These are phyloP conservation scores for zebrafish (Danio rerio) DNA, from an alignment of 2,113 vertebrate species.

Conservation along the genomic window DNA sequence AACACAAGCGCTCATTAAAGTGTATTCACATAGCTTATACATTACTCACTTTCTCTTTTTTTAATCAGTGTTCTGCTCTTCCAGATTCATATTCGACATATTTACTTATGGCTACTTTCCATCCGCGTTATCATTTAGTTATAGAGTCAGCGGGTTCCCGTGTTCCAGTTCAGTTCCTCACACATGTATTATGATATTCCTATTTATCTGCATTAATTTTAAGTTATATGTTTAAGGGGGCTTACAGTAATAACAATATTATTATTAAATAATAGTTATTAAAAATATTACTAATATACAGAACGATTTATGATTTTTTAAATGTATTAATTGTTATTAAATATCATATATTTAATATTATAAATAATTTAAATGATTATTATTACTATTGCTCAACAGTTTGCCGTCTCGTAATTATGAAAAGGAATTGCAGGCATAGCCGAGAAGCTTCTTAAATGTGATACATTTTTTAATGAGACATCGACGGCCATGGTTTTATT, in stretches of 20 bases:
- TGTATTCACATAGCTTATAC: not conserved
- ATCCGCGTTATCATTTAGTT: not conserved
- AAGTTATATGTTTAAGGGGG: not conserved
- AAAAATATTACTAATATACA: not conserved
- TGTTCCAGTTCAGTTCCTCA: not conserved
- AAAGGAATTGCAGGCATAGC: not conserved
- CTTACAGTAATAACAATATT: not conserved
- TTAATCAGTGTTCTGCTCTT: not conserved
- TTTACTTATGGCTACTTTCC: not conserved
- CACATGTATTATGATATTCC: conserved; percentile 1
- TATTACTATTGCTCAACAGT: not conserved
- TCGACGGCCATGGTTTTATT: not conserved
- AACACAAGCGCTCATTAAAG: conserved; percentile 13
- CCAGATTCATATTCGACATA: not conserved
- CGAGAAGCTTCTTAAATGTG: not conserved
- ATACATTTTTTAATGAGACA: not conserved
- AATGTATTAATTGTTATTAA: too few relatives aligned
- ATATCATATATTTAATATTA: too few relatives aligned
- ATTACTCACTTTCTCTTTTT: not conserved
- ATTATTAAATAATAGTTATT: not conserved
- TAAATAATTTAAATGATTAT: not conserved
- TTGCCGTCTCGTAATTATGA: not conserved
- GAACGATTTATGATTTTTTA: too few relatives aligned
- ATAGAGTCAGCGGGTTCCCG: not conserved
- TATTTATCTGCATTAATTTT: not conserved